These are phyloP conservation scores for Nomada flava DNA, from an alignment of 2,888 invertebrate species.

Conservation along the genomic window DNA sequence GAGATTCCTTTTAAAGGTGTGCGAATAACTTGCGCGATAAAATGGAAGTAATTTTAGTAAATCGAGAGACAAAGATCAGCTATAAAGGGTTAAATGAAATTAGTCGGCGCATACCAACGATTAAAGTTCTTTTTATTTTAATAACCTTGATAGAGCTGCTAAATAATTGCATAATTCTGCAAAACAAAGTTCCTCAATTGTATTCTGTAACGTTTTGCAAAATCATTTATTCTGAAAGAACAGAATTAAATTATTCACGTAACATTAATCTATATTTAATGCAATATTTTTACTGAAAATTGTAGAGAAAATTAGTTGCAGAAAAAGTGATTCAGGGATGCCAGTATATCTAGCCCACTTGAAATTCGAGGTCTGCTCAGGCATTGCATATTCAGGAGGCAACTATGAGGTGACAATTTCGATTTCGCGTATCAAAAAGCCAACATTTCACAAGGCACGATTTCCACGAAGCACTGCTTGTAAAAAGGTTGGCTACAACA, in stretches of 20 bases:
- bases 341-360: constrained; percentile 4
- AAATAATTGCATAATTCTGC: no score
- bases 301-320: not conserved
- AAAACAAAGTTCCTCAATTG: no score
- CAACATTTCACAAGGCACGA: constrained; percentile 45
- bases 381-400: constrained; percentile 55
- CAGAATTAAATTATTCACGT: not conserved
- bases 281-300: not conserved
- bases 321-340: not conserved
- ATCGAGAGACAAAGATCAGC: no score
- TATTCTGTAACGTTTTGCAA: not conserved
- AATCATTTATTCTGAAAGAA: not conserved
- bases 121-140: no score
- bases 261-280: not conserved
- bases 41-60: not conserved
- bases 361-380: constrained; percentile 13
- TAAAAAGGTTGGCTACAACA: constrained; percentile 49
- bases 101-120: no score
- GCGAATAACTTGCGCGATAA: constrained; percentile 7
- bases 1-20: not conserved
- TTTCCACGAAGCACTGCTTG: constrained; percentile 43
- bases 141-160: no score
- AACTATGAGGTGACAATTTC: constrained; percentile 47
- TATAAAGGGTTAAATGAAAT: no score
- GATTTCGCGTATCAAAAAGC: constrained; percentile 54